Percentiles rank a stretch among this genome's conserved stretches.
Evolutionary conservation across 2,888 invertebrate species (phyloP).

Genomic region (Aquatica leii): DNA sequence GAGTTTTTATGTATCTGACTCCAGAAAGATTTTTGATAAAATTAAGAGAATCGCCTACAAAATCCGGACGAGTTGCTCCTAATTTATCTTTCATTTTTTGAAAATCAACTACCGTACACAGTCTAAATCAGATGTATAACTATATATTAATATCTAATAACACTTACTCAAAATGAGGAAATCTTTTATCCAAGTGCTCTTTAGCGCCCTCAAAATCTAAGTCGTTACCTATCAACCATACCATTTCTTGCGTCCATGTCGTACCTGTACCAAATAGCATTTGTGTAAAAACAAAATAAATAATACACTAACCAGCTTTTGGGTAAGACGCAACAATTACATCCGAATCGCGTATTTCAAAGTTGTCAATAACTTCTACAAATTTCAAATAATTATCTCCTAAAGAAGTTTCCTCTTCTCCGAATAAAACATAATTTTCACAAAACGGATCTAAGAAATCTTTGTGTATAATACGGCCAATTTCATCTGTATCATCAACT

Average conservation of each 20-base stretch:
- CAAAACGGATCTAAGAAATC: neutral
- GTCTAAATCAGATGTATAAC: neutral
- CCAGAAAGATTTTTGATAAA: slow-evolving; percentile 43
- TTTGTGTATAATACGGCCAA: slow-evolving; percentile 8
- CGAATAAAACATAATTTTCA: slow-evolving; percentile 14
- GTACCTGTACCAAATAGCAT: slow-evolving; percentile 65
- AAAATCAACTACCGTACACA: slow-evolving; percentile 7
- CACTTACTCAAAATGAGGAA: slow-evolving; percentile 73
- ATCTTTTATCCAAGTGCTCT: slow-evolving; percentile 66
- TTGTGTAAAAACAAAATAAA: slow-evolving; percentile 7
- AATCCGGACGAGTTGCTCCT: slow-evolving; percentile 35
- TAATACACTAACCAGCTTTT: slow-evolving; percentile 11
- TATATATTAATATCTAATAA: neutral
- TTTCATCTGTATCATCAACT: slow-evolving; percentile 10
- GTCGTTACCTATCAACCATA: slow-evolving; percentile 72
- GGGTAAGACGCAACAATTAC: slow-evolving; percentile 14
- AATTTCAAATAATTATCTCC: slow-evolving; percentile 12
- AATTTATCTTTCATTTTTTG: slow-evolving; percentile 1
- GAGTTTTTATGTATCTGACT: slow-evolving; percentile 70
- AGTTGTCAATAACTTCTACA: slow-evolving; percentile 14
- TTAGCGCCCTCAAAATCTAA: slow-evolving; percentile 68
- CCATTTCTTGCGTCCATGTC: slow-evolving; percentile 81
- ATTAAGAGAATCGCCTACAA: slow-evolving; percentile 46
- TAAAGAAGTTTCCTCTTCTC: slow-evolving; percentile 10
- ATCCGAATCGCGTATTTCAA: slow-evolving; percentile 16